Evolutionary conservation across 2,113 vertebrate genomes (phyloP), one percentile per base, ranked within the genome.

Genomic region (Pachycephala philippinensis): DNA sequence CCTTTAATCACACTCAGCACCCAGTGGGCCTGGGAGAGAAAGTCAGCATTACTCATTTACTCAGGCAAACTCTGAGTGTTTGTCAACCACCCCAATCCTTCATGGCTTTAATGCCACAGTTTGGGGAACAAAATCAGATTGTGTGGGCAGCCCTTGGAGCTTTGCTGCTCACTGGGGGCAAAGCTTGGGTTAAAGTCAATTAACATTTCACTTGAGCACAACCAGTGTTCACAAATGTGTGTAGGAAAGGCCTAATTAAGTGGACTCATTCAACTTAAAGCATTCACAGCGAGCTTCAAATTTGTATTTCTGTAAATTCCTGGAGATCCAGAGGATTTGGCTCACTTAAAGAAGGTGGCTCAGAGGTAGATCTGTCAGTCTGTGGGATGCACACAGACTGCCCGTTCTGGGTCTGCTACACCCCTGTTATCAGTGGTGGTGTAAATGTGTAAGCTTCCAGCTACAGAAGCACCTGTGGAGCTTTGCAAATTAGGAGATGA

Each of bases 1-100:
- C 68, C 63, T 96, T 97, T 96, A 96, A 96, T 95, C 90, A 94
- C 40, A 49, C 53, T 64, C 86, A 81, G 83, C 72, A 61, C 76
- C 83, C 93, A 78, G 53, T 89, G 92, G 93, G 80, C 56, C 83
- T 68, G 80, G 80, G 23, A 90, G 68, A 37, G 60, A 89, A 85
- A 90, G 40, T 56, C 86, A 74, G 57, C 72, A 90, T 86, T 88
- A 52, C 18, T 91, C 76, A 90, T 81, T 81, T 54, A 74, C 71
- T 64, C 52, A 56, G 75, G 75, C 35, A 72, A 84, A 53, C 47
- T 39, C 60, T 4, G 35, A 15, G 60, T 28, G 52, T 78, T 40
- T 90, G 64, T 42, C 89, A 93, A 63, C 47, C 77, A 71, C 15
- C 56, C 69, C 69, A 77, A 9, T 57, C 83, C 76, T 39, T 94